phyloP scores from a whole-genome alignment of 2,797 vertebrate genomes.

The Urocyon cinereoargenteus region DNA sequence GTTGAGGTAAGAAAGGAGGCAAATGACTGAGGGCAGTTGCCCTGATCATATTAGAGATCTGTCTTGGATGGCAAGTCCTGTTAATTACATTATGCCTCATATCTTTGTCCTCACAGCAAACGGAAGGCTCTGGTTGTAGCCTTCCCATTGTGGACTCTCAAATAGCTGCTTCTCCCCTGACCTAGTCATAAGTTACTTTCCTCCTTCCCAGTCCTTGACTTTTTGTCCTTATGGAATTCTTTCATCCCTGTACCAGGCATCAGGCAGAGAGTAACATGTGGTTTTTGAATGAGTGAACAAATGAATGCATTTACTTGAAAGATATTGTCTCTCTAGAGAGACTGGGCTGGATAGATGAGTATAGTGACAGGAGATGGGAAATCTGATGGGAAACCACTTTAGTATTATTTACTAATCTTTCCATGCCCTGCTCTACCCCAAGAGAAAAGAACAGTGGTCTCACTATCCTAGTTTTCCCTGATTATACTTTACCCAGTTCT shows the following conservation, averaged over 20 bases:
- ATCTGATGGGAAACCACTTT: neutral
- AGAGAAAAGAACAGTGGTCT: neutral
- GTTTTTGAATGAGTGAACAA: conserved; percentile 16
- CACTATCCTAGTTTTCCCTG: neutral
- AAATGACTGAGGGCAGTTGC: neutral
- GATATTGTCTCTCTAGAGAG: neutral
- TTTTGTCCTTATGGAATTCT: neutral
- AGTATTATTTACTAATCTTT: neutral
- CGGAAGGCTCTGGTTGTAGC: neutral
- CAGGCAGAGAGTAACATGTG: neutral
- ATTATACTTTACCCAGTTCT: neutral
- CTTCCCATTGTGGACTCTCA: neutral
- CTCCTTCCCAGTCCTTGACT: neutral
- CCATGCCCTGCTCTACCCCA: neutral
- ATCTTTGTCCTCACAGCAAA: neutral
- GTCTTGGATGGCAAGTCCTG: neutral
- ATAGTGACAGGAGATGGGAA: neutral
- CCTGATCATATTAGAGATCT: neutral
- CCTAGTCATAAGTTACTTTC: neutral
- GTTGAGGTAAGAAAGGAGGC: neutral
- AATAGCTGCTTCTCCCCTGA: neutral
- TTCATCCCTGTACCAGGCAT: neutral
- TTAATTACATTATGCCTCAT: neutral
- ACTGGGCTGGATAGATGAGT: neutral
- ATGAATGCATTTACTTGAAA: neutral